Conservation (phyloP, 23 tunicate genomes). For the Phallusia fumigata region DNA sequence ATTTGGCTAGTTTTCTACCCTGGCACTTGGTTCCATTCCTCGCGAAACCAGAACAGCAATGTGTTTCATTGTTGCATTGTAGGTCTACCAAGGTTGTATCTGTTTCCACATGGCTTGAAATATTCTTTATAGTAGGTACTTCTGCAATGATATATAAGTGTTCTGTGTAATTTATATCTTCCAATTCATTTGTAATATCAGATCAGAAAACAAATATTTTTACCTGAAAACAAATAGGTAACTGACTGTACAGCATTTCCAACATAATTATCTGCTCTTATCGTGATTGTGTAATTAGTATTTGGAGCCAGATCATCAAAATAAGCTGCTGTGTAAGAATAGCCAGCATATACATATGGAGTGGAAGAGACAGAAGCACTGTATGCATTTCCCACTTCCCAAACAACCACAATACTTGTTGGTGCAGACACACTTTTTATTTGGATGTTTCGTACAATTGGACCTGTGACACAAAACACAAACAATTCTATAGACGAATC, state of each 20-base stretch:
- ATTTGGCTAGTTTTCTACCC: not conserved
- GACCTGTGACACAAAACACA: not conserved
- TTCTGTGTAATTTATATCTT: no score
- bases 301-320: not conserved
- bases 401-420: not conserved
- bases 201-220: no score
- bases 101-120: not conserved
- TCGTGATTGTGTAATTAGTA: not conserved
- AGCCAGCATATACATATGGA: no score
- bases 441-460: not conserved
- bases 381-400: not conserved
- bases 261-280: not conserved
- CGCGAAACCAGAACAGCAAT: not conserved
- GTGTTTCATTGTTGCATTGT: conserved; percentile 4
- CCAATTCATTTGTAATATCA: no score
- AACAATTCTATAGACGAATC: no score
- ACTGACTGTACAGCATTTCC: not conserved
- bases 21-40: not conserved
- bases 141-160: not conserved
- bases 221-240: not conserved
- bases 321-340: not conserved
- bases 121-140: not conserved
- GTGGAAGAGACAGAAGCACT: not conserved
- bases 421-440: not conserved
- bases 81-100: not conserved